Evolutionary conservation across 2,888 invertebrate species (phyloP).

Genomic region (Xestia ashworthii): DNA sequence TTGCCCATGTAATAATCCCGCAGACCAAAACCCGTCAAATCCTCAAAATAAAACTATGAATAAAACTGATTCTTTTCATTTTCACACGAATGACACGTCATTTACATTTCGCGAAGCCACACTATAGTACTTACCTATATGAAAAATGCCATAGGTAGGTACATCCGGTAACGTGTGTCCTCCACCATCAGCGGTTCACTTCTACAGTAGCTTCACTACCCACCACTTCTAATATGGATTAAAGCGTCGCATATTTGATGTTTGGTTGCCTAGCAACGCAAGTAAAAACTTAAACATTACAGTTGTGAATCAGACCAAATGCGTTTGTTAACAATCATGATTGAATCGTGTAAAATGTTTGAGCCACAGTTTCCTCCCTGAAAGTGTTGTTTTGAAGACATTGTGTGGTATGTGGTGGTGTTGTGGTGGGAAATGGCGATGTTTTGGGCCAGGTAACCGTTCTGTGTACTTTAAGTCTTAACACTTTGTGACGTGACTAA

Average conservation of each 20-base stretch:
- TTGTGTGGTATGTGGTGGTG: slow-evolving; percentile 42
- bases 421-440: slow-evolving; percentile 11
- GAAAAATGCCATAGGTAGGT: background rate
- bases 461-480: slow-evolving; percentile 5
- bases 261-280: slow-evolving; percentile 79
- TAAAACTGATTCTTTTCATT: background rate
- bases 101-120: background rate
- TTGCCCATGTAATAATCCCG: background rate
- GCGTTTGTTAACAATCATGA: slow-evolving; percentile 73
- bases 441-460: slow-evolving; percentile 54
- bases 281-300: slow-evolving; percentile 72
- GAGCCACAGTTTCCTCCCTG: slow-evolving; percentile 80
- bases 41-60: background rate
- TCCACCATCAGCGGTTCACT: slow-evolving; percentile 15
- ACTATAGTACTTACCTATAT: background rate
- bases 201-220: background rate
- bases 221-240: slow-evolving; percentile 43
- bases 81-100: background rate
- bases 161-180: background rate
- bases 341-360: slow-evolving; percentile 71
- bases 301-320: slow-evolving; percentile 66
- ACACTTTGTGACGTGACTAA: slow-evolving; percentile 26
- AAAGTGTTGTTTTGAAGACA: slow-evolving; percentile 55
- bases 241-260: slow-evolving; percentile 34
- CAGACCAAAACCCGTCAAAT: background rate